phyloP scores from a whole-genome alignment of 2,888 invertebrate genomes.

The Nomada lathburiana region DNA sequence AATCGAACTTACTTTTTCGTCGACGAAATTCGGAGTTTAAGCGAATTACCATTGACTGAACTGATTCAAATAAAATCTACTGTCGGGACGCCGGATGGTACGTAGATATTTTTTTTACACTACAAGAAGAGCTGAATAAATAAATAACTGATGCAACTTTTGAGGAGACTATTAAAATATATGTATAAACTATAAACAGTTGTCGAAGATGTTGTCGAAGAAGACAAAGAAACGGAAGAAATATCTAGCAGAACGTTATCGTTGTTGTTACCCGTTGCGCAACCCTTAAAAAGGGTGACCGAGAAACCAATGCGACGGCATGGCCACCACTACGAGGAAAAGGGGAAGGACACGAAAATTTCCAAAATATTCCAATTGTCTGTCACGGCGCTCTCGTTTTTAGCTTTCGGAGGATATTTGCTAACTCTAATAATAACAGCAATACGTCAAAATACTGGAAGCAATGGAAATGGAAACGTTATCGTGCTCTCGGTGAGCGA shows the following conservation, averaged over 20 bases:
- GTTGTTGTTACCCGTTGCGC: constrained; percentile 61
- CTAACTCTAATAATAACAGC: constrained; percentile 91
- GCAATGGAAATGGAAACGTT: constrained; percentile 75
- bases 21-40: constrained; percentile 85
- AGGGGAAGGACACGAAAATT: constrained; percentile 87
- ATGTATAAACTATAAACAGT: neutral
- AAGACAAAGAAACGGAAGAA: constrained; percentile 21
- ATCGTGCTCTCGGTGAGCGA: constrained; percentile 80
- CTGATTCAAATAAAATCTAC: constrained; percentile 88
- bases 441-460: constrained; percentile 87
- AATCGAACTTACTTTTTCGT: constrained; percentile 67
- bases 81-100: constrained; percentile 74
- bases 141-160: no score
- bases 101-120: constrained; percentile 61
- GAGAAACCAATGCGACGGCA: constrained; percentile 76
- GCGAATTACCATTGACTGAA: constrained; percentile 89
- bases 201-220: constrained; percentile 1
- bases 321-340: constrained; percentile 85
- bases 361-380: constrained; percentile 92
- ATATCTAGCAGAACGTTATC: constrained; percentile 52
- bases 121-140: neutral
- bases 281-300: constrained; percentile 59
- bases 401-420: constrained; percentile 94
- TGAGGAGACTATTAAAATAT: no score
- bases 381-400: constrained; percentile 91